These are phyloP conservation scores for Hirudinaria manillensis DNA, from an alignment of 2,888 invertebrate species.

Conservation along the genomic window DNA sequence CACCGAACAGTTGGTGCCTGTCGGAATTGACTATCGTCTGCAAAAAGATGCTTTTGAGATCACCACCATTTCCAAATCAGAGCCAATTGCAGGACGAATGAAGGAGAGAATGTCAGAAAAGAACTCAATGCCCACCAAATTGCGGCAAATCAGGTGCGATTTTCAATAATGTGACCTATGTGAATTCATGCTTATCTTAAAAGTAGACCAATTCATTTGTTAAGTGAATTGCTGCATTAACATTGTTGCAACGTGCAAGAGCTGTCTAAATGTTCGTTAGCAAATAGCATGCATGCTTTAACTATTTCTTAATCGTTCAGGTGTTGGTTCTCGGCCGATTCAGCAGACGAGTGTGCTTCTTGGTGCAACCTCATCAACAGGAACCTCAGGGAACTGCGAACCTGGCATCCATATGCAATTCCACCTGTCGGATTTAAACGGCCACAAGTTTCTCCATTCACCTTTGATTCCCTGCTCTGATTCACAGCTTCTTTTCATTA, in stretches of 20 bases:
- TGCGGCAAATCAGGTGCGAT: neutral
- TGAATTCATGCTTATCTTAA: neutral
- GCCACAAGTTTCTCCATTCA: neutral
- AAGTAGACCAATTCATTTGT: neutral
- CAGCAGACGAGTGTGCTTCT: constrained; percentile 24
- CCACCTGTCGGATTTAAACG: constrained; percentile 15
- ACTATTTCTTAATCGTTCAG: constrained; percentile 1
- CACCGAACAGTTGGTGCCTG: constrained; percentile 18
- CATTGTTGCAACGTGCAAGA: too few species aligned
- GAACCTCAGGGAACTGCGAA: constrained; percentile 12
- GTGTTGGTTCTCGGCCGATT: constrained; percentile 32
- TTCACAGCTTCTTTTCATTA: neutral
- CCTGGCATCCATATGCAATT: constrained; percentile 31
- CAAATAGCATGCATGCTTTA: neutral
- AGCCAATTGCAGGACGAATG: neutral
- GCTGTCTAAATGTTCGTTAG: too few species aligned
- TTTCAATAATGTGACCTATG: neutral
- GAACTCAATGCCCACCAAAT: neutral
- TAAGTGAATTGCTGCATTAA: too few species aligned
- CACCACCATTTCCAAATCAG: neutral
- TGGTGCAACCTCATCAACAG: constrained; percentile 29
- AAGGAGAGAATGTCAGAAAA: constrained; percentile 6
- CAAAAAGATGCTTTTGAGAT: constrained; percentile 17
- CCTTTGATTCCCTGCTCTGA: constrained; percentile 10
- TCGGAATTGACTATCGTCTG: neutral